Percentiles rank a stretch among this genome's conserved stretches.
phyloP scores from a whole-genome alignment of 92 coral and sea anemone species.

The Epizoanthus stellaris region DNA sequence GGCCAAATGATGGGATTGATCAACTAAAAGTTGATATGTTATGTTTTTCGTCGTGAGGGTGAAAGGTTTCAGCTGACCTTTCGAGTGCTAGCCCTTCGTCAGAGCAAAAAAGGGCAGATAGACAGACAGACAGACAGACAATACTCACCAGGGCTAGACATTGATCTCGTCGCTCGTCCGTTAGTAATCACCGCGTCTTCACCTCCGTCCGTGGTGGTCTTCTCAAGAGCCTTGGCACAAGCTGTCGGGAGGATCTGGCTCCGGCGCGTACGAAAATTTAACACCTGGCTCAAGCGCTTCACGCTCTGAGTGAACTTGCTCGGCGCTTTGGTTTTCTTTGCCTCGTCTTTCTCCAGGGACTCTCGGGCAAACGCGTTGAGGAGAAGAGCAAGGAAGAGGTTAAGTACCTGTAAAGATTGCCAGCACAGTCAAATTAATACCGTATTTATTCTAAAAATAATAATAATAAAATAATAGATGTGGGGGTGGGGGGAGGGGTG shows the following conservation, averaged over 20 bases:
- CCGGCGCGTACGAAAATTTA: conserved; percentile 14
- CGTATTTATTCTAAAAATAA: too few species aligned
- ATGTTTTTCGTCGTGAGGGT: too few species aligned
- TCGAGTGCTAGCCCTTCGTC: too few species aligned
- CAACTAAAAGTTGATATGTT: too few species aligned
- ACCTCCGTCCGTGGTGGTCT: background rate
- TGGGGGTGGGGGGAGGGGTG: too few species aligned
- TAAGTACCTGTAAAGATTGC: conserved; percentile 69
- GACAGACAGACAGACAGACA: background rate
- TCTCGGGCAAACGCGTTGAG: conserved; percentile 95
- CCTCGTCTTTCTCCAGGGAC: conserved; percentile 76
- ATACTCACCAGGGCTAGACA: background rate
- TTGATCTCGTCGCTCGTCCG: background rate
- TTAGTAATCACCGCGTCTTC: background rate
- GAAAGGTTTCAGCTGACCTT: too few species aligned
- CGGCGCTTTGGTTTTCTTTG: conserved; percentile 55
- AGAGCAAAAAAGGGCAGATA: background rate
- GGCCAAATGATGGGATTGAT: too few species aligned
- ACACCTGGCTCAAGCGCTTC: conserved; percentile 17
- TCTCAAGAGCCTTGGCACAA: background rate
- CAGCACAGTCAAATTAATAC: background rate
- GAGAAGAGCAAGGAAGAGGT: conserved; percentile 91
- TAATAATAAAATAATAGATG: too few species aligned
- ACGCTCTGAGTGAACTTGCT: conserved; percentile 74
- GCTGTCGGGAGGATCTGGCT: conserved; percentile 7